Evolutionary conservation across 2,113 vertebrate genomes (phyloP), one percentile per base, ranked within the genome.

Genomic region (Elgaria multicarinata): DNA sequence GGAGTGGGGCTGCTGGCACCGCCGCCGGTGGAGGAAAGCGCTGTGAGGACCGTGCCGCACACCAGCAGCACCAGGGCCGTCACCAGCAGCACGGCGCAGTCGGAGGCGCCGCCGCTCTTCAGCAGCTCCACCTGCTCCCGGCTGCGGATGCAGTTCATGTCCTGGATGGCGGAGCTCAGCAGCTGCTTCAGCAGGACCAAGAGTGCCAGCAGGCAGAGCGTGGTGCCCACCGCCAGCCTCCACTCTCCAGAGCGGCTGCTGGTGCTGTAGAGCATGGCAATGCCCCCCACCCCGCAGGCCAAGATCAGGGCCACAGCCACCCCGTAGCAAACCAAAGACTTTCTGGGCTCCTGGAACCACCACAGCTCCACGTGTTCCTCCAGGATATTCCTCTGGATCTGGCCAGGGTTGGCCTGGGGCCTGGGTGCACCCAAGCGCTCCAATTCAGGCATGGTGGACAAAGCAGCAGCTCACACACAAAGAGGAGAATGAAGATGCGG

Each of bases 361-460:
- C 99, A 99, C 33, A 99, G 97, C 92, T 99, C 99, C 95, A 99
- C 98, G 33, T 99, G 99, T 88, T 99, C 99, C 22, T 98, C 98
- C 94, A 99, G 94, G 85, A 98, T 97, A 20, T 97, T 97, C 96
- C 98, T 97, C 96, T 95, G 98, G 92, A 98, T 99, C 90, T 95
- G 97, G 87, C 92, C 96, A 0, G 95, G 94, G 28, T 98, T 96
- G 0, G 94, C 96, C 75, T 58, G 94, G 20, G 92, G 96, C 94
- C 95, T 94, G 62, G 95, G 88, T 50, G 93, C 94, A 82, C 97
- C 95, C 86, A 98, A 93, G 88, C 97, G 95, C 50, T 97, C 97
- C 94, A 98, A 94, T 91, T 98, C 98, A 0, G 98, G 95, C 98
- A 98, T 99, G 81, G 50, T 69, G 81, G 26, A 71, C 66, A 33